phyloP scores from a whole-genome alignment of 2,113 vertebrate genomes.

The Aplodontia rufa region DNA sequence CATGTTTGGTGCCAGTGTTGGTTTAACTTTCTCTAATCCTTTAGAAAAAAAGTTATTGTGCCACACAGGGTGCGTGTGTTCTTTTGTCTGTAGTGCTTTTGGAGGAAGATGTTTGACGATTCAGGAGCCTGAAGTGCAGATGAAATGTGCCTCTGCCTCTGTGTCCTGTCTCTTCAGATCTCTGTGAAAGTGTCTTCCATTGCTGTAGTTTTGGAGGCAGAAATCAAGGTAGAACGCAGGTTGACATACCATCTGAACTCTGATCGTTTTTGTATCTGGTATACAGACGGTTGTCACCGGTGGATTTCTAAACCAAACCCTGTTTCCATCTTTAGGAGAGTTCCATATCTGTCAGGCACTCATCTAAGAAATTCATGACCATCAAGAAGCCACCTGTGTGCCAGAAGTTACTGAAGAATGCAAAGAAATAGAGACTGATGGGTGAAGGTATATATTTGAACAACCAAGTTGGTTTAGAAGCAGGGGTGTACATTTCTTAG shows the following conservation, averaged over 20 bases:
- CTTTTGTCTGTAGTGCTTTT: background rate
- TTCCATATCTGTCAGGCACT: conserved; percentile 82
- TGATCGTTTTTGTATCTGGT: background rate
- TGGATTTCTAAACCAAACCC: background rate
- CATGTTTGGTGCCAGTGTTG: background rate
- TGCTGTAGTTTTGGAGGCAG: background rate
- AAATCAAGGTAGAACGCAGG: background rate
- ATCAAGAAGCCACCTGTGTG: conserved; percentile 88
- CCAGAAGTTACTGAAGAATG: conserved; percentile 40
- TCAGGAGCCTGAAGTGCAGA: background rate
- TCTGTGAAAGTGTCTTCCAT: background rate
- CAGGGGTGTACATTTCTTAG: background rate
- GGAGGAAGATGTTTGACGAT: background rate
- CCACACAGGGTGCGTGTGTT: no score
- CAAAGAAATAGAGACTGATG: conserved; percentile 87
- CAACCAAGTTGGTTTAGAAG: background rate
- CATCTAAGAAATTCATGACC: conserved; percentile 86
- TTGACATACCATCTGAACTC: rapidly evolving
- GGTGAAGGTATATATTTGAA: conserved; percentile 86
- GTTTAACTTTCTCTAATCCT: background rate
- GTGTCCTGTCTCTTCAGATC: background rate
- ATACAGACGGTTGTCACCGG: background rate
- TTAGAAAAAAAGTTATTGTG: background rate
- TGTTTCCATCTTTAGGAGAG: conserved; percentile 86
- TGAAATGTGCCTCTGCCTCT: no score